phyloP scores from a whole-genome alignment of 2,113 vertebrate genomes.

The Brachyhypopomus gauderio region DNA sequence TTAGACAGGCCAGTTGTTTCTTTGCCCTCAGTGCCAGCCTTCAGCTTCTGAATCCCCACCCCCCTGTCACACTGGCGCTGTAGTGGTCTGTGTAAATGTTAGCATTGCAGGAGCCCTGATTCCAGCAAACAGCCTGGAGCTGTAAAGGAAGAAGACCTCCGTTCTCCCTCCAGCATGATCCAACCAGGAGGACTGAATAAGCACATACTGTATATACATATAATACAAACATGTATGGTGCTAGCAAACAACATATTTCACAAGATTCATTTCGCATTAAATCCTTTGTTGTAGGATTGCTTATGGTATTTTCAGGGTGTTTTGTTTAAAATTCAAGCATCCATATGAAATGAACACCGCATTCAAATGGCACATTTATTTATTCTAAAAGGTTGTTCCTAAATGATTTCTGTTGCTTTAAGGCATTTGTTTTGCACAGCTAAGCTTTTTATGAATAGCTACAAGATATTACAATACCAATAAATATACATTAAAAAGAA shows the following conservation, averaged over 20 bases:
- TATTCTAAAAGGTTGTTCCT: no score
- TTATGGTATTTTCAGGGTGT: no score
- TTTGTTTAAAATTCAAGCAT: no score
- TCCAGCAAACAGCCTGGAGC: constrained; percentile 3
- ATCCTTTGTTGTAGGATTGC: no score
- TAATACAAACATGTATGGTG: background rate
- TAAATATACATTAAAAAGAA: background rate
- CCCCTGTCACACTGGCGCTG: constrained; percentile 39
- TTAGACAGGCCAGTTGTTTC: constrained; percentile 46
- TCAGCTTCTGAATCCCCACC: constrained; percentile 45
- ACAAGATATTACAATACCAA: background rate
- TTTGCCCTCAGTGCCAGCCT: constrained; percentile 43
- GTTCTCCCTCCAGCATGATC: background rate
- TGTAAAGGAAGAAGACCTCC: background rate
- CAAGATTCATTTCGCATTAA: no score
- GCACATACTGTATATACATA: background rate
- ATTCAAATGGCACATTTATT: no score
- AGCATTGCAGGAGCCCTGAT: constrained; percentile 54
- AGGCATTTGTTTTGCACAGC: no score
- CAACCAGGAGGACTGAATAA: background rate
- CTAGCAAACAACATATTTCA: no score
- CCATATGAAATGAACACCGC: no score
- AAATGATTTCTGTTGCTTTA: background rate
- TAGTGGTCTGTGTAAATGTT: constrained; percentile 67
- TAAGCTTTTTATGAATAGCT: background rate